Conservation (phyloP, 2,113 vertebrate species). For the Diphyllodes magnificus region DNA sequence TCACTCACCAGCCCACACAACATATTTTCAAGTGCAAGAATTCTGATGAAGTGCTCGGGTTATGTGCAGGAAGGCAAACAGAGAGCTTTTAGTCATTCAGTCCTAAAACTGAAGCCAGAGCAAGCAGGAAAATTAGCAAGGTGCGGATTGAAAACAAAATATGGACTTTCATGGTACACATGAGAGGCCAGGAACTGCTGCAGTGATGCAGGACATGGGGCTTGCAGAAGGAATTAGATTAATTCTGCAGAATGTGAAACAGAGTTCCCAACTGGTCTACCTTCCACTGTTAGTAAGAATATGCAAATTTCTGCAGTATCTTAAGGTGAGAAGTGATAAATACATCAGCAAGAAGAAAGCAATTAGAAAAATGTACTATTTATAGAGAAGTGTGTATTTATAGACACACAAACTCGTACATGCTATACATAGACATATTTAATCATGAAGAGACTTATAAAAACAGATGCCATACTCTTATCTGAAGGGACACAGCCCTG, state of each 20-base stretch:
- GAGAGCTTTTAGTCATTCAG: not conserved
- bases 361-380: not conserved
- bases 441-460: not conserved
- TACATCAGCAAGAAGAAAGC: not conserved
- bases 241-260: not conserved
- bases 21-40: not conserved
- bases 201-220: not conserved
- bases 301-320: not conserved
- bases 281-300: not conserved
- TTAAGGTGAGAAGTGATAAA: not conserved
- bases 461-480: rapidly evolving
- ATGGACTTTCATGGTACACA: not conserved
- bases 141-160: not conserved
- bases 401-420: not conserved
- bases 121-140: not conserved
- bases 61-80: not conserved
- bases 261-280: not conserved
- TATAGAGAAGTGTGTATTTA: not conserved
- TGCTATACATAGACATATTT: not conserved
- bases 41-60: not conserved
- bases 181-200: not conserved
- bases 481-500: not conserved
- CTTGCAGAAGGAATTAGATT: not conserved
- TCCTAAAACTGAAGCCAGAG: not conserved
- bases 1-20: not conserved